phyloP scores from a whole-genome alignment of 2,797 vertebrate species.

The Pipistrellus pipistrellus region DNA sequence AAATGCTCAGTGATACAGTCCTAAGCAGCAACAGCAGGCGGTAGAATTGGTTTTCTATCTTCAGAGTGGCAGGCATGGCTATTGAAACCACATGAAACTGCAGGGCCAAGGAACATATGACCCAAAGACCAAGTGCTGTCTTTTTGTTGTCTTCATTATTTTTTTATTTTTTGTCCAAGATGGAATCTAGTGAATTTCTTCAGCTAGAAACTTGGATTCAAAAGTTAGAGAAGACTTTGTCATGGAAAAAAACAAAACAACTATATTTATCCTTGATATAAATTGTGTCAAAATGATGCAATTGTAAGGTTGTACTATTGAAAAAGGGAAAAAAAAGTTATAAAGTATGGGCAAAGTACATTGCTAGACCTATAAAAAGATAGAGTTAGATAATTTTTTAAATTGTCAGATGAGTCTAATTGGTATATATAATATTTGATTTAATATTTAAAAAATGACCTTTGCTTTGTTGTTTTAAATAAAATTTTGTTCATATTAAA shows the following conservation, averaged over 20 bases:
- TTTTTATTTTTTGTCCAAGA: background rate
- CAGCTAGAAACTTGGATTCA: background rate
- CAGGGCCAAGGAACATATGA: constrained; percentile 45
- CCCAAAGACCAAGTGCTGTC: constrained; percentile 9
- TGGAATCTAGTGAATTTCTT: background rate
- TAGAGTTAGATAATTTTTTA: background rate
- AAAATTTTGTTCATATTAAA: background rate
- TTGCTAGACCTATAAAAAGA: background rate
- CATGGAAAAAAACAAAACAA: background rate
- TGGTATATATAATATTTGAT: constrained; percentile 1
- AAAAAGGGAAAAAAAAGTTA: background rate
- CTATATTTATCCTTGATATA: background rate
- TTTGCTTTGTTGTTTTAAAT: background rate
- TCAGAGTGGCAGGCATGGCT: constrained; percentile 46
- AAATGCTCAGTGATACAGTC: constrained; percentile 37
- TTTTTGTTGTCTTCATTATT: background rate
- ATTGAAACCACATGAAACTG: constrained; percentile 43
- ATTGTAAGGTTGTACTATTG: background rate
- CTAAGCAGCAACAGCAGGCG: constrained; percentile 66
- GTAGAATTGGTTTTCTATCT: constrained; percentile 72
- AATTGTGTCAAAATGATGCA: background rate
- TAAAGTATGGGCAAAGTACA: background rate
- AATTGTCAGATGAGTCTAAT: background rate
- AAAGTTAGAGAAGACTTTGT: background rate
- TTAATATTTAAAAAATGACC: constrained; percentile 15